Conservation (phyloP, 1,140 invertebrate genomes). For the Sitobion miscanthi region DNA sequence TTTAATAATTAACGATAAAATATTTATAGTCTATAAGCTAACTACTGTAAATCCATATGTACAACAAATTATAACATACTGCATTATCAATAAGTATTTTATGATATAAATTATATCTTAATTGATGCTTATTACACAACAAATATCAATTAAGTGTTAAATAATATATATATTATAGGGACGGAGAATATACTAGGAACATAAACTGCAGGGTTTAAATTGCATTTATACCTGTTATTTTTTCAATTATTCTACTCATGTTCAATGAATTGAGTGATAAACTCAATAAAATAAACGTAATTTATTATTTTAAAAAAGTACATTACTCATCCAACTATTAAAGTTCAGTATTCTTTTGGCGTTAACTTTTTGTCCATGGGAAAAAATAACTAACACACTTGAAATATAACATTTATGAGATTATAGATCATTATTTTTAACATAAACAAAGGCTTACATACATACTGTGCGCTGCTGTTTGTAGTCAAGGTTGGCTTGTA, state of each 20-base stretch:
- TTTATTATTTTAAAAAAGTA: neutral
- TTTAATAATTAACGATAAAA: neutral
- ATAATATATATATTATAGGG: too few species aligned
- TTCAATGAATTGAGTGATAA: neutral
- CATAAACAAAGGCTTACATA: slow-evolving; percentile 68
- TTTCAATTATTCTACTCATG: too few species aligned
- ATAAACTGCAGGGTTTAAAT: too few species aligned
- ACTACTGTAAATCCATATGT: too few species aligned
- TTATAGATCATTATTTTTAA: slow-evolving; percentile 11
- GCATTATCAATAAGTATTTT: neutral
- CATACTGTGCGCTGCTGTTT: slow-evolving; percentile 73
- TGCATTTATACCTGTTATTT: too few species aligned
- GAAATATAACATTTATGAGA: neutral
- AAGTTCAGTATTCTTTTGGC: neutral
- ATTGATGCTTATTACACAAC: too few species aligned
- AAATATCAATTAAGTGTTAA: too few species aligned
- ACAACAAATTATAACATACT: neutral
- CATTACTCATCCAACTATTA: neutral
- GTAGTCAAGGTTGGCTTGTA: slow-evolving; percentile 78
- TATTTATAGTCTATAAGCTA: neutral
- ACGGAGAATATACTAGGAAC: too few species aligned
- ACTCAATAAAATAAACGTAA: neutral
- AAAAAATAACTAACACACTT: neutral
- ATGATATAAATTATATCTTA: neutral
- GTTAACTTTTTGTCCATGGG: neutral